Evolutionary conservation across 2,113 vertebrate species (phyloP).

Genomic region (Tringa solitaria): DNA sequence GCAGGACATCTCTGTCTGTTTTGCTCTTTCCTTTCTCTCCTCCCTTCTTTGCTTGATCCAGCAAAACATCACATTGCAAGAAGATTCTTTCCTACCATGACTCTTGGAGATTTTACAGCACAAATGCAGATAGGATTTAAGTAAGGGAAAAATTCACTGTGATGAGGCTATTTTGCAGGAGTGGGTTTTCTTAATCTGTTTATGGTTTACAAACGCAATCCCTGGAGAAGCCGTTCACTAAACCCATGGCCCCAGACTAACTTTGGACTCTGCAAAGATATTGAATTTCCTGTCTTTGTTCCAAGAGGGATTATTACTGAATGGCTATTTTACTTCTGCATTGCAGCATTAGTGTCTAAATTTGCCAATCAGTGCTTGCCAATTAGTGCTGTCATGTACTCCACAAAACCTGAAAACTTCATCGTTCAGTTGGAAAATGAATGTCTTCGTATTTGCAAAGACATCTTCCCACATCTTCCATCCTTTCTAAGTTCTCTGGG

Average conservation of each 20-base stretch:
- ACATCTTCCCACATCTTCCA: neutral
- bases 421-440: neutral
- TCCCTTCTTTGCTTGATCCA: neutral
- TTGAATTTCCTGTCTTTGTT: slow-evolving; percentile 48
- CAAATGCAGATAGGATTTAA: slow-evolving; percentile 14
- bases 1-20: neutral
- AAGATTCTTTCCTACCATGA: neutral
- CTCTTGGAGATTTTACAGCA: neutral
- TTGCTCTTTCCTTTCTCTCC: neutral
- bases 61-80: neutral
- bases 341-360: slow-evolving; percentile 40
- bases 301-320: slow-evolving; percentile 38
- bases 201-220: slow-evolving; percentile 41
- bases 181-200: slow-evolving; percentile 36
- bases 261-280: slow-evolving; percentile 26
- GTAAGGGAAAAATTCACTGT: neutral
- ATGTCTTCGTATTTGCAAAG: neutral
- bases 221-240: neutral
- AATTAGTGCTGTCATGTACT: slow-evolving; percentile 42
- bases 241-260: neutral
- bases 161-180: slow-evolving; percentile 29
- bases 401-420: slow-evolving; percentile 5
- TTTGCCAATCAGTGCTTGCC: slow-evolving; percentile 36
- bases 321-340: slow-evolving; percentile 30
- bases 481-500: neutral